Percentiles rank a stretch among this genome's conserved stretches.
These are phyloP conservation scores for Passer domesticus DNA, from an alignment of 2,113 vertebrate genomes.

Conservation along the genomic window DNA sequence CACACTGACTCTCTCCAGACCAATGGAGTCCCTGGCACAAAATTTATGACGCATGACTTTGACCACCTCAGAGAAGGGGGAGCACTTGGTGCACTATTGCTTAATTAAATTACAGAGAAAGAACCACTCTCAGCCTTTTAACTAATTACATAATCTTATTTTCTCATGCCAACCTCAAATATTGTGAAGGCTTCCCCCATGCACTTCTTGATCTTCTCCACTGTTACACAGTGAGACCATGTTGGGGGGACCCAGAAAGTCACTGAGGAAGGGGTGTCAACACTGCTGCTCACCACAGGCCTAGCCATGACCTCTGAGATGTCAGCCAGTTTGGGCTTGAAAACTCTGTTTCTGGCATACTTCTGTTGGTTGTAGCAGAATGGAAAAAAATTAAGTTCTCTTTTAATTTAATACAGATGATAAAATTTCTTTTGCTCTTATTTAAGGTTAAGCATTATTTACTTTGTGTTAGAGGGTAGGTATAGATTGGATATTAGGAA, in stretches of 20 bases:
- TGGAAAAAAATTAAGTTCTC: not conserved
- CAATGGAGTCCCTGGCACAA: not conserved
- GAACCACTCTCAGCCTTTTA: not conserved
- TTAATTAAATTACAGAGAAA: not conserved
- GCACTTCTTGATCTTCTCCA: not conserved
- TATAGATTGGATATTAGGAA: not conserved
- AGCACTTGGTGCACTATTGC: not conserved
- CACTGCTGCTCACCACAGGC: not conserved
- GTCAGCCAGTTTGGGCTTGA: not conserved
- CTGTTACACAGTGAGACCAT: accelerated
- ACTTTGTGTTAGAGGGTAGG: not conserved
- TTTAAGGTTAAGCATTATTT: not conserved
- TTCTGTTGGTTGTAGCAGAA: not conserved
- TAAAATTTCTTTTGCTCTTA: not conserved
- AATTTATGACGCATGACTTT: not conserved
- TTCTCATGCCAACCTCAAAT: not conserved
- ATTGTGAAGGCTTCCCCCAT: not conserved
- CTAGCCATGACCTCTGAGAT: not conserved
- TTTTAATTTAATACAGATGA: not conserved
- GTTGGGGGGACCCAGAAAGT: too few species aligned
- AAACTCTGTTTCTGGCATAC: not conserved
- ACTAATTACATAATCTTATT: not conserved
- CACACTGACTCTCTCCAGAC: not conserved
- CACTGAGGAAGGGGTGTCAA: not conserved
- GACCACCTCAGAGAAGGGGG: not conserved